phyloP scores from a whole-genome alignment of 2,888 invertebrate species.

The Rhopalosiphum nymphaeae region DNA sequence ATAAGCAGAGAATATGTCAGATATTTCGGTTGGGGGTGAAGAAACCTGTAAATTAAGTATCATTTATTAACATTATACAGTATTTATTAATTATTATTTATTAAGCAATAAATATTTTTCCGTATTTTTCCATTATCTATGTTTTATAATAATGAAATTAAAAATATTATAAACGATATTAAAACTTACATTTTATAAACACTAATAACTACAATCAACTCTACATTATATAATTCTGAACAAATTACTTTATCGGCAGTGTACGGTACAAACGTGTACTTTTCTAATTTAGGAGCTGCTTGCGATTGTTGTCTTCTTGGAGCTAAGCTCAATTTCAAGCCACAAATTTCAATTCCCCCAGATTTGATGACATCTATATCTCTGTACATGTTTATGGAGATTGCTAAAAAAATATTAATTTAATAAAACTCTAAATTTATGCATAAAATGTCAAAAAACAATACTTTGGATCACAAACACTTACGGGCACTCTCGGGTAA shows the following conservation, averaged over 20 bases:
- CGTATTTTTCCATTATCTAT: background rate
- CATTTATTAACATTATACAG: no score
- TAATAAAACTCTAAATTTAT: background rate
- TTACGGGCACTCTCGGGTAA: constrained; percentile 12
- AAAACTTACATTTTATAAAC: background rate
- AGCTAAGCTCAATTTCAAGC: constrained; percentile 90
- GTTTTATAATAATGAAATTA: background rate
- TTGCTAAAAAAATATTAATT: constrained; percentile 26
- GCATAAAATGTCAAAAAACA: background rate
- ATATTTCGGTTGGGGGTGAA: constrained; percentile 24
- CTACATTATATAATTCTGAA: background rate
- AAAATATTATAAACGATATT: background rate
- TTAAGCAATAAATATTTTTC: background rate
- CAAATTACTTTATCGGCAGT: constrained; percentile 70
- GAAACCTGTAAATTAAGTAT: background rate
- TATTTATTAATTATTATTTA: no score
- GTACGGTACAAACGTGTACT: constrained; percentile 85
- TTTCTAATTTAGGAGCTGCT: constrained; percentile 84
- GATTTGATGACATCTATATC: constrained; percentile 81
- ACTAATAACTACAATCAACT: background rate
- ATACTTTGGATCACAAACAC: background rate
- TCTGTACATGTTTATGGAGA: constrained; percentile 76
- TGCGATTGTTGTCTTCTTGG: constrained; percentile 85
- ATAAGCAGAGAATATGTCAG: constrained; percentile 76
- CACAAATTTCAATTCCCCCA: constrained; percentile 89